Evolutionary conservation across 2,113 vertebrate genomes (phyloP), one percentile per base, ranked within the genome.

Genomic region (Scartelaos histophorus): DNA sequence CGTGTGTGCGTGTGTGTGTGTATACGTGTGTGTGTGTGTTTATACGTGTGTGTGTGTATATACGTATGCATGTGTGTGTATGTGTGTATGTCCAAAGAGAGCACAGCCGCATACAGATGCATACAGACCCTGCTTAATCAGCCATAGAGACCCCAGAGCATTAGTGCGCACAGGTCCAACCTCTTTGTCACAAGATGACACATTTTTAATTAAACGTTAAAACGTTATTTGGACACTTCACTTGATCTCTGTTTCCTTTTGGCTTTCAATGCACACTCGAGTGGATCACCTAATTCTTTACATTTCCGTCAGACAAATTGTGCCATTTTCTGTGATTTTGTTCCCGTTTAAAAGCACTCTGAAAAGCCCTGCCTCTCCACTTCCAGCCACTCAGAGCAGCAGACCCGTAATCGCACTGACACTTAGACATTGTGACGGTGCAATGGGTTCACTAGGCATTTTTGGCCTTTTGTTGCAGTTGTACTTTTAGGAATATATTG

Each of bases 331-430:
- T 34, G 16, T 43, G 46, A 67, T 3, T 25, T 58, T 77, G 70
- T 58, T 51, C 47, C 2, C 2, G 56, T 58, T 54, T 25, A 25
- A 58, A 58, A 58, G 56, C 56, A 12, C 21, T 45, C n/a, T 53
- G 0, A 3, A 49, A 74, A 70, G 66, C 17, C 78, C 46, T 46
- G n/a, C 65, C 35, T 49, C 66, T 38, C 70, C 43, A 21, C 67
- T 66, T 54, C 24, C 17, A 54, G 38, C 10, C 24, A 76, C 58
- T 72, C 61, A 17, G 24, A 35, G 38, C 66, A 29, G 10, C 51
- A 64, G 67, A 69, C 70, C 66, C 51, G 69, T 66, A 66, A 57
- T 74, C 45, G 57, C 19, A 57, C 35, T 24, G 29, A 62, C 57
- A 24, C 54, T 38, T 49, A 35, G 35, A 53, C 9, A 13, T 2